Conservation (phyloP, 1,140 invertebrate species). For the Phthorimaea operculella region DNA sequence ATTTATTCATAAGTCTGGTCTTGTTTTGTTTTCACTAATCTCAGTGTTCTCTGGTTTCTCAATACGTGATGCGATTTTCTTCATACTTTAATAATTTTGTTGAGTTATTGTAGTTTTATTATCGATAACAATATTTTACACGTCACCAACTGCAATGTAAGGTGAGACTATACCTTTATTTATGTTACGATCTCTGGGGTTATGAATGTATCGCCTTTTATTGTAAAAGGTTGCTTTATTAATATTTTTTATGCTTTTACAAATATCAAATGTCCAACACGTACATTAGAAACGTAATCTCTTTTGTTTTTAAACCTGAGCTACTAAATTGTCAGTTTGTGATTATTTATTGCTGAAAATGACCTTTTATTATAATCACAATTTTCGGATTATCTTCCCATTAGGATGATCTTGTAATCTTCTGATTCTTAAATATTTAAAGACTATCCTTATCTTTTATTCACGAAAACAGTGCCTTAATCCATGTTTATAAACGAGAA, state of each 20-base stretch:
- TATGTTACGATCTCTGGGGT: conserved; percentile 22
- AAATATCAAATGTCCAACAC: too few species aligned
- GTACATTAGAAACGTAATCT: too few species aligned
- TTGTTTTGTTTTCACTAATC: conserved; percentile 54
- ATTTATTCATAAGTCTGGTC: conserved; percentile 59
- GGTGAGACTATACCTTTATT: conserved; percentile 40
- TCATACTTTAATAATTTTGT: conserved; percentile 36
- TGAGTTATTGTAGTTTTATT: conserved; percentile 55
- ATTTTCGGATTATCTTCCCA: too few species aligned
- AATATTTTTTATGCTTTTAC: background rate
- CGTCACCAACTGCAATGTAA: conserved; percentile 48
- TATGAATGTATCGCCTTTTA: background rate
- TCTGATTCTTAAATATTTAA: too few species aligned
- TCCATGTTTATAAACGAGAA: conserved; percentile 7
- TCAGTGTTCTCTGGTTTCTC: conserved; percentile 57
- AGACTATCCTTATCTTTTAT: too few species aligned
- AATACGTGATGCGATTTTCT: conserved; percentile 54
- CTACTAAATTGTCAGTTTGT: too few species aligned
- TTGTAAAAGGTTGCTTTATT: background rate
- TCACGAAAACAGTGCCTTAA: too few species aligned
- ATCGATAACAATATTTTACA: conserved; percentile 60
- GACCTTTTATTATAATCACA: too few species aligned
- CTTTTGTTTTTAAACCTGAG: too few species aligned
- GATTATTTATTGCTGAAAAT: too few species aligned
- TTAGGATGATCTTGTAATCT: too few species aligned